Conservation (phyloP, 2,888 invertebrate species). For the Drosophila mimetica region DNA sequence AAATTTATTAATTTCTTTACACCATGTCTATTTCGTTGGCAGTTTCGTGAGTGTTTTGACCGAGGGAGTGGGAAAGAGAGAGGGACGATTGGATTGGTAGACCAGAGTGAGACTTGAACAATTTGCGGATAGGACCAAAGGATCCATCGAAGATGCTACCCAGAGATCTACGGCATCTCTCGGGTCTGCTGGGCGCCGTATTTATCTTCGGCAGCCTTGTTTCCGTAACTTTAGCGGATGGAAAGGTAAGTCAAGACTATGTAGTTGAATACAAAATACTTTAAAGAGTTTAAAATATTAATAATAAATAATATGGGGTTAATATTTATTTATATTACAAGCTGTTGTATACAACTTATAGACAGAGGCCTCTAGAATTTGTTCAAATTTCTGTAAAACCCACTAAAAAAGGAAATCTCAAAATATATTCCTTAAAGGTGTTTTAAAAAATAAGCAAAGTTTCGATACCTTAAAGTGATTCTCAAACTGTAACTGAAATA, state of each 20-base stretch:
- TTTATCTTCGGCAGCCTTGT: conserved; percentile 71
- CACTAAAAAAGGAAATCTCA: neutral
- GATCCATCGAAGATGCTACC: conserved; percentile 75
- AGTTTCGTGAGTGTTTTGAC: conserved; percentile 74
- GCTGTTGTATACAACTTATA: neutral
- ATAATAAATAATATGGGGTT: neutral
- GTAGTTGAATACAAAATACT: neutral
- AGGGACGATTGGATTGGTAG: conserved; percentile 11
- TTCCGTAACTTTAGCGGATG: conserved; percentile 70
- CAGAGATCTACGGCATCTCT: conserved; percentile 83
- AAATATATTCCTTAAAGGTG: neutral
- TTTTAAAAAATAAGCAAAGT: neutral
- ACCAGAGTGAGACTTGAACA: conserved; percentile 53
- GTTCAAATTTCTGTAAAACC: neutral
- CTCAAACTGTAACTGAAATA: conserved; percentile 3
- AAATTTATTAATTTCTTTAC: conserved; percentile 2
- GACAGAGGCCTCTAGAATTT: too few species aligned
- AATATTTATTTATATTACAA: neutral
- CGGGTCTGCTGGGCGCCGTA: conserved; percentile 80
- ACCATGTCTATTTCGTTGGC: conserved; percentile 61
- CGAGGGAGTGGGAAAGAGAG: conserved; percentile 40
- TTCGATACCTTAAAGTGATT: neutral
- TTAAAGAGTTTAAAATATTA: neutral
- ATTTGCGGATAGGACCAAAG: conserved; percentile 60
- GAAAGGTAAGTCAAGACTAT: conserved; percentile 79